phyloP scores from a whole-genome alignment of 1,140 invertebrate genomes.

The Drosophila hydei region DNA sequence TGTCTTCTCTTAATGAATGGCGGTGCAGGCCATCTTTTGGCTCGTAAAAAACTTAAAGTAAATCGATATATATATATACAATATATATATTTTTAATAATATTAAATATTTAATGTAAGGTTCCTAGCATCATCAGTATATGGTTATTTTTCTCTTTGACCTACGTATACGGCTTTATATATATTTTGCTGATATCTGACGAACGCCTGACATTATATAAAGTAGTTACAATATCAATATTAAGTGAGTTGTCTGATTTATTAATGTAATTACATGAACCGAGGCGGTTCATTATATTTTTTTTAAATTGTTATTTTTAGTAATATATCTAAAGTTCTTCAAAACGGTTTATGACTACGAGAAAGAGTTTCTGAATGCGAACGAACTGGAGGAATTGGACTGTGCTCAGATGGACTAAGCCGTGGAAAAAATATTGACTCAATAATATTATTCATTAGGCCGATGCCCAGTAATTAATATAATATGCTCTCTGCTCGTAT shows the following conservation, averaged over 20 bases:
- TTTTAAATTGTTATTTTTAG: background rate
- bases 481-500: background rate
- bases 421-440: background rate
- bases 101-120: background rate
- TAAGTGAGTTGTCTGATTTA: background rate
- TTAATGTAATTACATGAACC: too few relatives aligned
- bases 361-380: background rate
- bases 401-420: background rate
- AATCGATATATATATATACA: background rate
- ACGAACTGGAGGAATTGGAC: background rate
- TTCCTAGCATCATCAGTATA: background rate
- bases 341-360: background rate
- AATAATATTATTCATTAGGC: background rate
- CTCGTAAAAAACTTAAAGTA: background rate
- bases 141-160: background rate
- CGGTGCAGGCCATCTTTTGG: background rate
- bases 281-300: background rate
- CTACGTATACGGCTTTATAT: background rate
- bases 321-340: background rate
- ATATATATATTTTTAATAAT: too few relatives aligned
- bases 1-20: background rate
- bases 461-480: background rate
- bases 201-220: background rate
- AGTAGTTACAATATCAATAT: background rate
- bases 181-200: conserved; percentile 1